Evolutionary conservation across 2,113 vertebrate genomes (phyloP).

Genomic region (Notiomystis cincta): DNA sequence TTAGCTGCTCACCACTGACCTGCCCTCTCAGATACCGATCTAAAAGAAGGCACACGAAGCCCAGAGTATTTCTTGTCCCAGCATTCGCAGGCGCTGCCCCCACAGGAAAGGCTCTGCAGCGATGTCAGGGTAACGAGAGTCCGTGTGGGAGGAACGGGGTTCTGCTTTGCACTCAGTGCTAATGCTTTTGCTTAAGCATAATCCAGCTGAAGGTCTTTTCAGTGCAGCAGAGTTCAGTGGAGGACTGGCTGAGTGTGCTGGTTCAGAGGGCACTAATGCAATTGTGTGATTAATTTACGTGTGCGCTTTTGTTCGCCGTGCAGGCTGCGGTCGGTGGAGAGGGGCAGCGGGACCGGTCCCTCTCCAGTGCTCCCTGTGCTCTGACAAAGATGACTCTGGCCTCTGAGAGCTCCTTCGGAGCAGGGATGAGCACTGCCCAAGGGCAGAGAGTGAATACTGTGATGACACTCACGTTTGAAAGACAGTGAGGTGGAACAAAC

Average conservation of each 20-base stretch:
- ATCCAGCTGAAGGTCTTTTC: conserved; percentile 41
- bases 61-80: neutral
- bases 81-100: neutral
- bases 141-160: neutral
- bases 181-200: neutral
- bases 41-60: neutral
- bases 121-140: fast-evolving
- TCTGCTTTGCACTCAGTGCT: neutral
- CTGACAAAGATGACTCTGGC: neutral
- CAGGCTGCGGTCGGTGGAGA: neutral
- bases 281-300: conserved; percentile 29
- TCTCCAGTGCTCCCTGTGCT: neutral
- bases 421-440: neutral
- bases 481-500: neutral
- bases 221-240: neutral
- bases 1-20: neutral
- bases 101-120: neutral
- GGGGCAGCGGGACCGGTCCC: fast-evolving
- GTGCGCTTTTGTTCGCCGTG: neutral
- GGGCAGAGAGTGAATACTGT: neutral
- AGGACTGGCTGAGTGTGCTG: conserved; percentile 23
- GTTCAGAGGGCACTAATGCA: conserved; percentile 35
- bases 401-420: neutral
- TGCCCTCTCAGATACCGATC: neutral
- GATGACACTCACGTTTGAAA: neutral